Percentiles rank a stretch among this genome's conserved stretches.
Conservation (phyloP, 2,113 vertebrate genomes). For the Gallinago media region DNA sequence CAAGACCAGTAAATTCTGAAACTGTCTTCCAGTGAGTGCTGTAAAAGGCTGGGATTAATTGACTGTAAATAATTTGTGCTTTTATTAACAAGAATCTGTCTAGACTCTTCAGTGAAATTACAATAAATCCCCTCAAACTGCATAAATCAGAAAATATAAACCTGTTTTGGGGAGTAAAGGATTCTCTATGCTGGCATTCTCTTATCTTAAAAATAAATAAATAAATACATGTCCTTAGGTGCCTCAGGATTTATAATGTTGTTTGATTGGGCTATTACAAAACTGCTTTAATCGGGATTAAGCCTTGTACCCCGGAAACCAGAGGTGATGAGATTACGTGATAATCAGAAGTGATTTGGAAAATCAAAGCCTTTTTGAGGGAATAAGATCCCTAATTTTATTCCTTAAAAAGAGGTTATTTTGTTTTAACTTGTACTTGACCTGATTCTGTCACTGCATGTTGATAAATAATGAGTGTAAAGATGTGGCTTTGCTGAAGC, state of each 20-base stretch:
- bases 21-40: neutral
- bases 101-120: neutral
- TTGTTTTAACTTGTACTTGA: neutral
- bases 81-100: neutral
- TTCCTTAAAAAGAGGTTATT: neutral
- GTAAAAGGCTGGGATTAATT: neutral
- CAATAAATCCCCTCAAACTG: neutral
- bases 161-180: neutral
- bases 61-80: neutral
- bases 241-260: neutral
- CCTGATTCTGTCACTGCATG: neutral
- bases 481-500: neutral
- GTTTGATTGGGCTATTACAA: neutral
- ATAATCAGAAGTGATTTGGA: constrained; percentile 45
- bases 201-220: neutral
- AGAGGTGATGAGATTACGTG: constrained; percentile 32
- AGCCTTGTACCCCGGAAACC: constrained; percentile 12
- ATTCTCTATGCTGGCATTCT: neutral
- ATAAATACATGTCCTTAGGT: neutral
- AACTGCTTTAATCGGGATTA: constrained; percentile 55
- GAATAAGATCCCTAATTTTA: neutral
- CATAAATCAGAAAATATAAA: neutral
- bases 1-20: neutral
- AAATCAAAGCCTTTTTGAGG: constrained; percentile 46
- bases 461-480: neutral